These are phyloP conservation scores for Bradypus variegatus DNA, from an alignment of 2,797 vertebrate species.

Conservation along the genomic window DNA sequence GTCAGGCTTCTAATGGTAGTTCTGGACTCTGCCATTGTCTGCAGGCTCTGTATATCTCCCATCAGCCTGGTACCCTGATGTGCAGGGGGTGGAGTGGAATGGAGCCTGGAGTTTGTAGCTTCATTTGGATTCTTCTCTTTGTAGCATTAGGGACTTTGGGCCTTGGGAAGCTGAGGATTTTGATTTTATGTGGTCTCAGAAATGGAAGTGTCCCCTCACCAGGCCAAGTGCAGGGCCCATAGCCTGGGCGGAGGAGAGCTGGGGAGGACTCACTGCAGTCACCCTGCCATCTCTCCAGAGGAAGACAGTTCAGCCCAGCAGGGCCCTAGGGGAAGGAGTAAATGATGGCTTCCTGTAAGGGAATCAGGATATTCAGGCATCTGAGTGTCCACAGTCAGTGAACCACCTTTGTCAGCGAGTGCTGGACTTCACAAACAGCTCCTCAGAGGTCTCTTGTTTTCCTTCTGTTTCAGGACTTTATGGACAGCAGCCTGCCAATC, in stretches of 20 bases:
- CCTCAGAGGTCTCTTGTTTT: neutral
- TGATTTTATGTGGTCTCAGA: neutral
- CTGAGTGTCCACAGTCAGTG: neutral
- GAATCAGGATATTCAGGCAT: neutral
- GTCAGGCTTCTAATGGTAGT: neutral
- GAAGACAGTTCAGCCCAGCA: neutral
- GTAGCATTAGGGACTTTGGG: neutral
- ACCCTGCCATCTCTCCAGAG: neutral
- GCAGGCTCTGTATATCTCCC: neutral
- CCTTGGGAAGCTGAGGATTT: neutral
- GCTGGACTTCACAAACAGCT: neutral
- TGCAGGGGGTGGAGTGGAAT: neutral
- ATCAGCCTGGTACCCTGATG: neutral
- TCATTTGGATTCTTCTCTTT: neutral
- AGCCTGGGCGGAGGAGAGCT: neutral
- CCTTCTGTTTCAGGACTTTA: conserved; percentile 77
- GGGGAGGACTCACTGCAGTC: neutral
- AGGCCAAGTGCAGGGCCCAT: neutral
- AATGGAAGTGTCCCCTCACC: neutral
- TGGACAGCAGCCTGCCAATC: conserved; percentile 79
- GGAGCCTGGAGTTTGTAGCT: neutral
- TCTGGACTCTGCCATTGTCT: neutral
- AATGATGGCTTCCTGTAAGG: neutral
- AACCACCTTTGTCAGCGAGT: neutral
- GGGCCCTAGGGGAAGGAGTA: neutral